Percentiles rank a stretch among this genome's conserved stretches.
These are phyloP conservation scores for Bombus haemorrhoidalis DNA, from an alignment of 1,140 invertebrate genomes.

Conservation along the genomic window DNA sequence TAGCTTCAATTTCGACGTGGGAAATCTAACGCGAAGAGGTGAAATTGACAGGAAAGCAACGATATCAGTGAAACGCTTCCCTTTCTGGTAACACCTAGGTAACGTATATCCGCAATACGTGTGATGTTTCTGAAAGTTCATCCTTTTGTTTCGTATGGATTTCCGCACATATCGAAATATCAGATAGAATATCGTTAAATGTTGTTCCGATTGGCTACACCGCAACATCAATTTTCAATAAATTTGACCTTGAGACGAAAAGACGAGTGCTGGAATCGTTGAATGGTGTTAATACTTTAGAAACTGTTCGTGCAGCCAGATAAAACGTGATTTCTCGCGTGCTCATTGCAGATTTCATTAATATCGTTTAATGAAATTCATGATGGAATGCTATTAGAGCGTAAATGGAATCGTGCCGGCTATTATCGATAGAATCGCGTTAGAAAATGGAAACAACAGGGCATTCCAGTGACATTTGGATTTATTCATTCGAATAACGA, in stretches of 20 bases:
- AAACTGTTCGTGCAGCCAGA: neutral
- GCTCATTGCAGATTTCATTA: neutral
- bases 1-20: neutral
- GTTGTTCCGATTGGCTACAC: neutral
- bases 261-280: neutral
- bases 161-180: too few species aligned
- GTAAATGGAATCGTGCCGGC: neutral
- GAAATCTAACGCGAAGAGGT: neutral
- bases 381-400: neutral
- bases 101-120: neutral
- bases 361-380: conserved; percentile 19
- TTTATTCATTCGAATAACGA: neutral
- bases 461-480: neutral
- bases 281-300: conserved; percentile 24
- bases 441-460: neutral
- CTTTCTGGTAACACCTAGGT: neutral
- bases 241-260: neutral
- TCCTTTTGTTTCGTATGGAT: neutral
- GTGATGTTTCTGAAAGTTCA: neutral
- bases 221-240: conserved; percentile 4
- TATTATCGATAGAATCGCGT: neutral
- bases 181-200: neutral
- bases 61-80: neutral
- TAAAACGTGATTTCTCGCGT: neutral
- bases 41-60: neutral